Evolutionary conservation across 2,888 invertebrate species (phyloP).

Genomic region (Drosophila putrida): DNA sequence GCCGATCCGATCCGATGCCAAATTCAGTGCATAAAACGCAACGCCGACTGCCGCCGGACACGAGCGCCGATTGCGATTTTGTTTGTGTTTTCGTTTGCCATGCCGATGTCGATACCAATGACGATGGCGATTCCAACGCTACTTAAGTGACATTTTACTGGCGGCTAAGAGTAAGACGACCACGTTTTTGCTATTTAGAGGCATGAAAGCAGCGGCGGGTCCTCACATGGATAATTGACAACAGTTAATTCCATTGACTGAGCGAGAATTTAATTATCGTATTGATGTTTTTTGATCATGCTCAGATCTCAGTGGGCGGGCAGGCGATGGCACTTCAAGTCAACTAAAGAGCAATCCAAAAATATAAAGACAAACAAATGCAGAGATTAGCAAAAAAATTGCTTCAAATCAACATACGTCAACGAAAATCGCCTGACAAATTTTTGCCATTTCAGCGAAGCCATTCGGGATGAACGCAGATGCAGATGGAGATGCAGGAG

Average conservation of each 20-base stretch:
- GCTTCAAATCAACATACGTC: constrained; percentile 50
- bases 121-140: constrained; percentile 30
- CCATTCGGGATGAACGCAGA: constrained; percentile 38
- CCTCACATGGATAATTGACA: constrained; percentile 77
- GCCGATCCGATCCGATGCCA: constrained; percentile 58
- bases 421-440: constrained; percentile 60
- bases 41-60: constrained; percentile 61
- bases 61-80: constrained; percentile 59
- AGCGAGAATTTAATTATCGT: constrained; percentile 77
- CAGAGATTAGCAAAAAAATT: constrained; percentile 23
- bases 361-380: constrained; percentile 25
- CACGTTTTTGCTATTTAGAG: constrained; percentile 72
- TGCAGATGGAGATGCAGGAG: constrained; percentile 14
- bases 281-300: constrained; percentile 24
- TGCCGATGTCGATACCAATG: constrained; percentile 27
- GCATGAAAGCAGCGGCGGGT: constrained; percentile 75
- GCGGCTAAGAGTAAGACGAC: constrained; percentile 49
- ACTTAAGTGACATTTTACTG: constrained; percentile 79
- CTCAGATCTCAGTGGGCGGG: constrained; percentile 60
- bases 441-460: constrained; percentile 70
- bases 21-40: constrained; percentile 65
- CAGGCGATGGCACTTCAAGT: constrained; percentile 1
- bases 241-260: constrained; percentile 76
- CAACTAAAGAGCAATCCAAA: background rate
- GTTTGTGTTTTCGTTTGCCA: constrained; percentile 14